Evolutionary conservation across 1,140 invertebrate genomes (phyloP), one percentile per base, ranked within the genome.

Genomic region (Papilio dardanus): DNA sequence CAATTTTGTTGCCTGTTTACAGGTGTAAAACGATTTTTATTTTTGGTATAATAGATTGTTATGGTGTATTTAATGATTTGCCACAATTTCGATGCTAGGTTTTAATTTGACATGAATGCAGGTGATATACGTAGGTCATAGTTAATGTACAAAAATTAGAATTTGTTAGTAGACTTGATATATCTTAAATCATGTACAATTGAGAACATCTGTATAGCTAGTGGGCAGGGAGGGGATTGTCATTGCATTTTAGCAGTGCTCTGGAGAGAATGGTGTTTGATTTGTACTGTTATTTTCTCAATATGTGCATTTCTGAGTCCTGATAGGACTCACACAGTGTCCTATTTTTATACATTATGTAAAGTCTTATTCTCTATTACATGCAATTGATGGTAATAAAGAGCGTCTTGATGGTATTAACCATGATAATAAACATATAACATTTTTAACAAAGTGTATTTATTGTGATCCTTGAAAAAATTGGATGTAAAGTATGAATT

Each of bases 321-420:
- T 79, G 77, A 76, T 79, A 81, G 85, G 89, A 77, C 87, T 92
- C 89, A 76, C 87, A 91, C 89, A 92, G 90, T 62, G 54, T 93
- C 92, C 92, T 93, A 93, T 93, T 93, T 92, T 93, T 93, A 93
- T 93, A 93, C 90, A 93, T 88, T 90, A 92, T 92, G 90, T 92
- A 90, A 91, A 93, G 77, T 89, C 86, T 91, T 88, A 90, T 89
- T 90, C 87, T 91, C 88, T 88, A 87, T 92, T 93, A 92, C 88
- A 92, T 88, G 83, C 83, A 83, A 88, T 78, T 83, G 82, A 89
- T 80, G 91, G 88, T 92, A 93, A 91, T 92, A 83, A 62, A 83
- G 92, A 89, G 83, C 80, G 82, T 91, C 88, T 89, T 91, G 81
- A 87, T 92, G 90, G 90, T 89, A 83, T 85, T 88, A 79, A 88